Conservation (phyloP, 2,888 invertebrate species). For the Ennomos erosarius region DNA sequence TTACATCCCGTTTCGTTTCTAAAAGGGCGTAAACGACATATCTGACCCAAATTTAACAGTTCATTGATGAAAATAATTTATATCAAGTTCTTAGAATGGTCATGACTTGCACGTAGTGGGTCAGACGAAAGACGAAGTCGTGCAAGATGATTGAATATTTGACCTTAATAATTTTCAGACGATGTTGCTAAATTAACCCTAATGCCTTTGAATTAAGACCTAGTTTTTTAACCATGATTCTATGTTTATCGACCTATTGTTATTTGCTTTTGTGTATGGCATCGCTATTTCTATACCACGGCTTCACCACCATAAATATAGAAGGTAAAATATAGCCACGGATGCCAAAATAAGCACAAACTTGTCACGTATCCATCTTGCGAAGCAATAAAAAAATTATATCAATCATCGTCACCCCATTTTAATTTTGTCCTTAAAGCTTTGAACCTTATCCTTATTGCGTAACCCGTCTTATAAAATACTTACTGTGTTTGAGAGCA, state of each 20-base stretch:
- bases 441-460: slow-evolving; percentile 42
- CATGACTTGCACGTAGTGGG: slow-evolving; percentile 10
- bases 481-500: slow-evolving; percentile 30
- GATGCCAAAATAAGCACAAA: slow-evolving; percentile 11
- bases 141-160: slow-evolving; percentile 19
- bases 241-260: no score
- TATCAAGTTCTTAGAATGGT: slow-evolving; percentile 4
- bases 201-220: no score
- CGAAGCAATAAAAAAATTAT: slow-evolving; percentile 49
- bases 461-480: slow-evolving; percentile 28
- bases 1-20: slow-evolving; percentile 20
- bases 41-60: slow-evolving; percentile 30
- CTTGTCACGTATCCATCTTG: slow-evolving; percentile 33
- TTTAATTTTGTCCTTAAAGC: slow-evolving; percentile 39
- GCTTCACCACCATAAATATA: no score
- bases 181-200: no score
- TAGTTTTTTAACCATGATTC: no score
- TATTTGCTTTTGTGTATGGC: no score
- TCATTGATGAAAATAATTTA: slow-evolving; percentile 8
- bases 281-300: no score
- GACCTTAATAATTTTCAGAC: no score
- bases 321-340: no score
- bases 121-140: slow-evolving; percentile 37
- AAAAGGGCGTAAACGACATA: slow-evolving; percentile 12
- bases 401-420: slow-evolving; percentile 46